Base-by-base conservation (phyloP, 2,113 vertebrate species). In the Protomyctophum bolini region DNA sequence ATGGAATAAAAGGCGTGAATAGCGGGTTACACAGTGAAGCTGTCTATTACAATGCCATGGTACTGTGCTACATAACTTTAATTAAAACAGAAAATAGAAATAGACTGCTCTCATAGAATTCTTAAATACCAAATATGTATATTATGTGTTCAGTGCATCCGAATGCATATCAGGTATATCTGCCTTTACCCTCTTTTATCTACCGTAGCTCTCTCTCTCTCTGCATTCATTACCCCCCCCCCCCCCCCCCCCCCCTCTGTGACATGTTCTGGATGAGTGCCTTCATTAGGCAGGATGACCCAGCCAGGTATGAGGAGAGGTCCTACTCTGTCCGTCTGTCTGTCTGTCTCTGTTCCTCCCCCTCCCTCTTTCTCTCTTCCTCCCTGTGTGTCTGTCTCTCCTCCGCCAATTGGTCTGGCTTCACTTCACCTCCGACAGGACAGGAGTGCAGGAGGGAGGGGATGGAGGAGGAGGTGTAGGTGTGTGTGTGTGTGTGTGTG, bases 211-310 rank as follows among this genome's bases (percentile, higher is more conserved):
- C 33, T 41, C 33, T 41, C 33, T 41, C 33, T 41, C 33, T 41
- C 5, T 41, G 3, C 33, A 41, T 41, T 41, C 33, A 41, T 41
- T 41, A 2, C 48, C 10, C 51, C 28, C 8, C 4, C 10, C n/a
- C 46, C 48, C 47, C 46, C 45, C 15, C 51, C 28, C 47, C 12
- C 65, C 48, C 73, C 68, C 59, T 71, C 57, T 62, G 63, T 66
- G 72, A 76, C 64, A 21, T 63, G 75, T 65, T 69, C 70, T 80
- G 84, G 81, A 84, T 68, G 74, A 80, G 80, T 60, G 79, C 58
- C 83, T 85, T 89, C 85, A 91, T 88, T 88, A 92, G 87, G 70
- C 72, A 54, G 70, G 82, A 85, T 83, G 73, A 81, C 70, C 85
- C 83, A 89, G 83, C 76, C 83, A 86, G 89, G 85, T 87, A 83